Conservation (phyloP, 2,888 invertebrate species). For the Aphodius granarius region DNA sequence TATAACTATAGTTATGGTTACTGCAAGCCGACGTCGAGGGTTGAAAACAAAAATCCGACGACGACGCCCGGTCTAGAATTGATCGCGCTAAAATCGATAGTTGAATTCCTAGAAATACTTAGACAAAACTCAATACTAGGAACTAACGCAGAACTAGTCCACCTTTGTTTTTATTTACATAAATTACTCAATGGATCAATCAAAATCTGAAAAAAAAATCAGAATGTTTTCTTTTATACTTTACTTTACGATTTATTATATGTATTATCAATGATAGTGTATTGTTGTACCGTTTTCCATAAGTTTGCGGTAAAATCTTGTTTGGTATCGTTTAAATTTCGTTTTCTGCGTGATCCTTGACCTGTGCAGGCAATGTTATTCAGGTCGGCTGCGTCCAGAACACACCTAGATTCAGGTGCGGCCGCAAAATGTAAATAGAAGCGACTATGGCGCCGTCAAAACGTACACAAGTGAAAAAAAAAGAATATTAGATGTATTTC, state of each 20-base stretch:
- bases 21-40: background rate
- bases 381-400: constrained; percentile 28
- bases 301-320: background rate
- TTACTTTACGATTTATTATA: no score
- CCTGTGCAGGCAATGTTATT: constrained; percentile 31
- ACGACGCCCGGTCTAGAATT: background rate
- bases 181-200: no score
- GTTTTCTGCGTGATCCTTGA: constrained; percentile 29
- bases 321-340: background rate
- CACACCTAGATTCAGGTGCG: constrained; percentile 33
- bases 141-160: background rate
- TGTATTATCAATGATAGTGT: no score
- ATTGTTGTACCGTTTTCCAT: no score
- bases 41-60: background rate
- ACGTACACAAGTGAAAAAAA: background rate
- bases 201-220: no score
- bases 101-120: background rate
- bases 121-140: no score
- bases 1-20: background rate
- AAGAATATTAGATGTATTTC: background rate
- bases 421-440: constrained; percentile 6
- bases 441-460: background rate
- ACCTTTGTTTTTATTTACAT: background rate
- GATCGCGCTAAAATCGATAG: background rate
- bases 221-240: no score